Percentiles rank a stretch among this genome's conserved stretches.
Conservation (phyloP, 2,797 vertebrate genomes). For the Gila robusta region DNA sequence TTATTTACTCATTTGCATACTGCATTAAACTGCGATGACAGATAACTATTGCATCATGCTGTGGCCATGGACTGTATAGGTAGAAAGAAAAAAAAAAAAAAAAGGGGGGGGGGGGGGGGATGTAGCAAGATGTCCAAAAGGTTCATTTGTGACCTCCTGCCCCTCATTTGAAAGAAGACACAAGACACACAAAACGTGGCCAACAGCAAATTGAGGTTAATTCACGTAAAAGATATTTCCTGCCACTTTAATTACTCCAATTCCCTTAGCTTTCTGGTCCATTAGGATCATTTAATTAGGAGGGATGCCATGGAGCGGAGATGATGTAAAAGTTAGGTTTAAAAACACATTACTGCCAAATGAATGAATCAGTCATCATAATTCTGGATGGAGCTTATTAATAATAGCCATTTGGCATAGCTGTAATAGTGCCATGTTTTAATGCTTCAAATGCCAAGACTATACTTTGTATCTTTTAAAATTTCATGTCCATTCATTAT, state of each 20-base stretch:
- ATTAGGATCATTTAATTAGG: slow-evolving; percentile 39
- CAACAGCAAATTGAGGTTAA: slow-evolving; percentile 46
- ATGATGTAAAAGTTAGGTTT: slow-evolving; percentile 44
- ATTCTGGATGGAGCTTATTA: slow-evolving; percentile 57
- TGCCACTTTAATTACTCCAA: slow-evolving; percentile 38
- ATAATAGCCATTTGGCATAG: slow-evolving; percentile 39
- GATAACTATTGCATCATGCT: background rate
- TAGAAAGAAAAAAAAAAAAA: background rate
- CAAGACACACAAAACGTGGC: background rate
- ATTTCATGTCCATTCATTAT: background rate
- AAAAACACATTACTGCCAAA: slow-evolving; percentile 23
- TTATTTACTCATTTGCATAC: background rate
- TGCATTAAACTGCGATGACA: background rate
- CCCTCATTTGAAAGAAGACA: slow-evolving; percentile 27
- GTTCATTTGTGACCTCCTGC: slow-evolving; percentile 24
- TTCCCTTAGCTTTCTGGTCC: slow-evolving; percentile 26
- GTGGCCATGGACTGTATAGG: background rate
- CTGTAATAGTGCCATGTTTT: slow-evolving; percentile 59
- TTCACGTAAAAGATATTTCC: slow-evolving; percentile 7
- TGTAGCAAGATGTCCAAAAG: background rate
- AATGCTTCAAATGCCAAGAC: slow-evolving; percentile 45
- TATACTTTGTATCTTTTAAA: background rate
- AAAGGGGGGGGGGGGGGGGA: too few species aligned
- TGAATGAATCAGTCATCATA: slow-evolving; percentile 49
- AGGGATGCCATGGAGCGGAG: slow-evolving; percentile 8